Conservation (phyloP, 2,113 vertebrate genomes). For the Damaliscus lunatus region DNA sequence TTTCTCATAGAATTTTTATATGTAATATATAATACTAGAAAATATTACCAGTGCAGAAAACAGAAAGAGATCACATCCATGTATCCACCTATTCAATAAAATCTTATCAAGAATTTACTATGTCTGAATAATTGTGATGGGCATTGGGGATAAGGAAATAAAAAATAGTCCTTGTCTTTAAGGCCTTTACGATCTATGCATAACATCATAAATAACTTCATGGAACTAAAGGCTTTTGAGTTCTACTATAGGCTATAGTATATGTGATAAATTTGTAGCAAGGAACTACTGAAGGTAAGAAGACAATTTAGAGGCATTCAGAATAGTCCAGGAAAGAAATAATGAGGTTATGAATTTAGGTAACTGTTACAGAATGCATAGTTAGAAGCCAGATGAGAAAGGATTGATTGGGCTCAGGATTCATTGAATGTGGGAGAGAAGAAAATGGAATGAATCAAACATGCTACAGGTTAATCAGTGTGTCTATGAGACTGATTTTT, state of each 20-base stretch:
- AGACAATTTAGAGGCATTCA: background rate
- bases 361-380: background rate
- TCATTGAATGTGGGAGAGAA: background rate
- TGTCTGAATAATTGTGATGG: background rate
- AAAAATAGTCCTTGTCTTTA: background rate
- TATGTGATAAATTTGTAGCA: background rate
- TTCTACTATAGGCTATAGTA: background rate
- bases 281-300: background rate
- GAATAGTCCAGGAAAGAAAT: background rate
- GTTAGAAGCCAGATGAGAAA: background rate
- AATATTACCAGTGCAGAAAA: background rate
- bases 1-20: background rate
- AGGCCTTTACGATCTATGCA: background rate
- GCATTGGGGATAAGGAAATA: background rate
- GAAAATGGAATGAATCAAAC: constrained; percentile 8
- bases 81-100: background rate
- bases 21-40: background rate
- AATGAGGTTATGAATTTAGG: background rate
- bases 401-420: background rate
- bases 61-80: background rate
- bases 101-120: background rate
- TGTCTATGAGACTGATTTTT: background rate
- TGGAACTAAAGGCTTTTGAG: background rate
- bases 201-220: background rate
- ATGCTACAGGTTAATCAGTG: background rate